These are phyloP conservation scores for Gnathonemus longibarbis DNA, from an alignment of 2,113 vertebrate genomes.

Conservation along the genomic window DNA sequence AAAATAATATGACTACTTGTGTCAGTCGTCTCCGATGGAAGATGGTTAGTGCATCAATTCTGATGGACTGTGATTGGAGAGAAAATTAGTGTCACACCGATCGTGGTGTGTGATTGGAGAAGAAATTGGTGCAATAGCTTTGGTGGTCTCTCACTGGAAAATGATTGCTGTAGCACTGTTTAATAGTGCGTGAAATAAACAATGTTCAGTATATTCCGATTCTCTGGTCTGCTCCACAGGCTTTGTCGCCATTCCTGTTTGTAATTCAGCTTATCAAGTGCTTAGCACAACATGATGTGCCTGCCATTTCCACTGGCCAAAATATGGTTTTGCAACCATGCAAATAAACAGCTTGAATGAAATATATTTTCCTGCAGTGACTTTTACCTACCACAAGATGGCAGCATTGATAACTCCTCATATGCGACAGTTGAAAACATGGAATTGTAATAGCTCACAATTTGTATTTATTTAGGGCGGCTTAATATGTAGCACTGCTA, in stretches of 20 bases:
- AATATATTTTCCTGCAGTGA: constrained; percentile 37
- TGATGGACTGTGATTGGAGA: neutral
- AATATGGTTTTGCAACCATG: neutral
- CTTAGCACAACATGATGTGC: neutral
- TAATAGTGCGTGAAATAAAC: neutral
- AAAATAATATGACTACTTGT: neutral
- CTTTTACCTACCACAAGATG: constrained; percentile 56
- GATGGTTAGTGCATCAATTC: neutral
- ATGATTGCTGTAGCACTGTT: neutral
- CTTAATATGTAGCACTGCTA: neutral
- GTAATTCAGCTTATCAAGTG: neutral
- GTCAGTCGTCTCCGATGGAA: neutral
- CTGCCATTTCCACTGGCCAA: neutral
- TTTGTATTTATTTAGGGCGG: neutral
- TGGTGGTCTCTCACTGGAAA: neutral
- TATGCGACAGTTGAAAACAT: neutral
- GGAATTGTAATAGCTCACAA: neutral
- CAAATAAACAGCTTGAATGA: neutral
- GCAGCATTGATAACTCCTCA: constrained; percentile 56
- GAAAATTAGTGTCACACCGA: neutral
- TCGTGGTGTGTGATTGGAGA: neutral
- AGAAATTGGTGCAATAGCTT: neutral
- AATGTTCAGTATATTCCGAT: neutral
- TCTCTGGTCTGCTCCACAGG: neutral
- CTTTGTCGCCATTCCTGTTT: neutral